A percentile compares a stretch with the other conserved stretches of the same genome.
Conservation (phyloP, 2,888 invertebrate species). For the Timandra comae region DNA sequence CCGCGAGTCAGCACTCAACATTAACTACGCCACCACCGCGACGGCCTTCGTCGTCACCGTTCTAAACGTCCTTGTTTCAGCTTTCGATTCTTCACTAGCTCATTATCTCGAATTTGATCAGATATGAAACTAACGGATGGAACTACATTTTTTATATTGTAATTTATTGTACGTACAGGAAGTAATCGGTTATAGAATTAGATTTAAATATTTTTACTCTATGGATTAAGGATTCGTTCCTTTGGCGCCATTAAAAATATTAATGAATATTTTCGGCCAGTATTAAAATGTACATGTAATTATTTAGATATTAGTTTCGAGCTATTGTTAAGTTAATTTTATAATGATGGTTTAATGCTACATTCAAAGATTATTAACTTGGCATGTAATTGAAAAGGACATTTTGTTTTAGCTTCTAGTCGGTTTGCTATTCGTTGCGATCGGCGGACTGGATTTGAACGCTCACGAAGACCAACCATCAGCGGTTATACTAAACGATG, state of each 20-base stretch:
- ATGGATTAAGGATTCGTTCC: too few species aligned
- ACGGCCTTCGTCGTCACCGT: conserved; percentile 84
- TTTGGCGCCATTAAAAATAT: too few species aligned
- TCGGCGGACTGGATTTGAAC: conserved; percentile 90
- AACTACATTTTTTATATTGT: too few species aligned
- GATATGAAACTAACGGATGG: background rate
- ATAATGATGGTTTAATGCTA: too few species aligned
- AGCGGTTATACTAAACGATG: conserved; percentile 87
- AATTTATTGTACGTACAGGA: too few species aligned
- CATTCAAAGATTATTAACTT: too few species aligned
- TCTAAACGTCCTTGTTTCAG: conserved; percentile 85
- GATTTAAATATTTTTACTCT: too few species aligned
- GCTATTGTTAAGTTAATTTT: background rate
- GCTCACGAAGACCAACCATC: conserved; percentile 83
- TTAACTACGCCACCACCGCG: conserved; percentile 83
- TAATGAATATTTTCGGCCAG: conserved; percentile 1
- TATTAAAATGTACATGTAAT: background rate
- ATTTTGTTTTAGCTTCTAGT: conserved; percentile 84
- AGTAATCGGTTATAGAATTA: too few species aligned
- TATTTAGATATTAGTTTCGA: too few species aligned
- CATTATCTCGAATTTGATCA: conserved; percentile 59
- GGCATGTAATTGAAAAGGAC: background rate
- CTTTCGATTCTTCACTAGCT: conserved; percentile 84
- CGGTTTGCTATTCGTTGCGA: conserved; percentile 87
- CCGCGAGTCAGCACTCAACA: conserved; percentile 80